Percentiles rank a stretch among this genome's conserved stretches.
These are phyloP conservation scores for Protodeltote pygarga DNA, from an alignment of 2,888 invertebrate genomes.

Conservation along the genomic window DNA sequence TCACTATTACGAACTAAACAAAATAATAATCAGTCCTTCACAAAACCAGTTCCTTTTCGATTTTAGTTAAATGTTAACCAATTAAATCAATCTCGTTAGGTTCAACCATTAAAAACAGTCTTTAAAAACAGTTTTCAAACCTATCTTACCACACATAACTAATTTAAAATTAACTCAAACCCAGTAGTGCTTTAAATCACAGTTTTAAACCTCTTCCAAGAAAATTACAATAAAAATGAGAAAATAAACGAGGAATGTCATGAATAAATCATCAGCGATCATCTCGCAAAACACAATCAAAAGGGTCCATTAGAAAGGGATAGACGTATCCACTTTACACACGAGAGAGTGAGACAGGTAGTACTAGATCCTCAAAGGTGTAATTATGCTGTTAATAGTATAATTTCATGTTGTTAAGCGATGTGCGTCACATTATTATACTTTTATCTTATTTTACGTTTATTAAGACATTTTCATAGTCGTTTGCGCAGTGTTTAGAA, in stretches of 20 bases:
- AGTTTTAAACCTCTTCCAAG: conserved; percentile 63
- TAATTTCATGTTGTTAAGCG: conserved; percentile 74
- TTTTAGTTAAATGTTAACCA: no score
- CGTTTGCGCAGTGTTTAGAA: conserved; percentile 25
- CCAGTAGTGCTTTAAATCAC: conserved; percentile 71
- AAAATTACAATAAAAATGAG: conserved; percentile 53
- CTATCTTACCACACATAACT: conserved; percentile 32
- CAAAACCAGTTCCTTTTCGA: no score
- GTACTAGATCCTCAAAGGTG: conserved; percentile 63
- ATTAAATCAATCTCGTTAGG: no score
- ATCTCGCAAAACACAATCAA: conserved; percentile 60
- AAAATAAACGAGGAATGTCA: conserved; percentile 60
- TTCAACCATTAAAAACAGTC: neutral
- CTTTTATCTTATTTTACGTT: conserved; percentile 53
- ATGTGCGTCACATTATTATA: conserved; percentile 68
- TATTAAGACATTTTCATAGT: conserved; percentile 61
- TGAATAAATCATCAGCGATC: conserved; percentile 69
- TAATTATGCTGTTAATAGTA: conserved; percentile 79
- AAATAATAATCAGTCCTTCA: no score
- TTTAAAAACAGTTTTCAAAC: conserved; percentile 16
- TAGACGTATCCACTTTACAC: conserved; percentile 15
- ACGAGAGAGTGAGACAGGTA: conserved; percentile 53
- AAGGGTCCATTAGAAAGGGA: conserved; percentile 58
- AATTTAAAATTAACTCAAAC: conserved; percentile 53
- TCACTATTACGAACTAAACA: no score